phyloP scores from a whole-genome alignment of 2,797 vertebrate species.

The Ctenosaura bakeri region DNA sequence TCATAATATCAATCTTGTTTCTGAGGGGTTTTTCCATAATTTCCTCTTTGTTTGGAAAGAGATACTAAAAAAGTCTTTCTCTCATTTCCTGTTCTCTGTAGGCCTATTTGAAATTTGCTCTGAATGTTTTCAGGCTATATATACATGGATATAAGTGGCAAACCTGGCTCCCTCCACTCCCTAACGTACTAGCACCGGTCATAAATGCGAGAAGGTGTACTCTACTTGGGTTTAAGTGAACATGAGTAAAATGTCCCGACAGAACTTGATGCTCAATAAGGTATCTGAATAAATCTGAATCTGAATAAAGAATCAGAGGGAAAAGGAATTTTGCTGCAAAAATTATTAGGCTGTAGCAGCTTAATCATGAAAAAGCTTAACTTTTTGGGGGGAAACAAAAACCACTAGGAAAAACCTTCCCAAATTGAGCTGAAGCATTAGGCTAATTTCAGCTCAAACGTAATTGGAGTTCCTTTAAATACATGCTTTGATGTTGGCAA shows the following conservation, averaged over 20 bases:
- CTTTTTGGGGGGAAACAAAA: not conserved
- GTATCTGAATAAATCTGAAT: not conserved
- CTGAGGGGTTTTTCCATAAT: not conserved
- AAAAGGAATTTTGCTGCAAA: not conserved
- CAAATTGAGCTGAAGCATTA: not conserved
- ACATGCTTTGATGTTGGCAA: conserved; percentile 14
- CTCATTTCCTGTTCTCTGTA: not conserved
- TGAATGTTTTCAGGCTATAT: not conserved
- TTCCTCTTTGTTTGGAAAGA: not conserved
- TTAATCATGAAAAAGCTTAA: not conserved
- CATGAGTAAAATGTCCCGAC: not conserved
- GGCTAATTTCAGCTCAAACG: not conserved
- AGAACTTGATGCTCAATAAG: not conserved
- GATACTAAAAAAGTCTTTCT: not conserved
- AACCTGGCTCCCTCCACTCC: not conserved
- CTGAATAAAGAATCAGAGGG: not conserved
- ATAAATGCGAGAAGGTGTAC: not conserved
- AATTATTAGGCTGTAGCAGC: not conserved
- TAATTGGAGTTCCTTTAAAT: not conserved
- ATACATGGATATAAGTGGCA: not conserved
- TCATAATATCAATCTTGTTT: not conserved
- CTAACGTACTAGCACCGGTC: not conserved
- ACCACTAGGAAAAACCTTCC: not conserved
- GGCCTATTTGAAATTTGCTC: not conserved
- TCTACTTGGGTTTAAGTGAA: not conserved